Percentiles rank a stretch among this genome's conserved stretches.
These are phyloP conservation scores for Ecliptopera silaceata DNA, from an alignment of 2,888 invertebrate species.

Conservation along the genomic window DNA sequence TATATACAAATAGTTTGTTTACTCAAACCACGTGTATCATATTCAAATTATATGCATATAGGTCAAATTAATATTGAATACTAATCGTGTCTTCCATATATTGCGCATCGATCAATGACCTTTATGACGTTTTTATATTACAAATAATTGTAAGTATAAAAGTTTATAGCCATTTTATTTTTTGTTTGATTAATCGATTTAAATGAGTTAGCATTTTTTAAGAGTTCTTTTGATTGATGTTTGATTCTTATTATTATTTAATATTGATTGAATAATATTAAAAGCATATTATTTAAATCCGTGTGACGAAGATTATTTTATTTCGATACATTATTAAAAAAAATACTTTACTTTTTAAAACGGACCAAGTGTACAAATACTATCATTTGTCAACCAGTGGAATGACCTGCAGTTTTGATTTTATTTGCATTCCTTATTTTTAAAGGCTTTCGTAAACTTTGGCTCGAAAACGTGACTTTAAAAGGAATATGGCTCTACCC, in stretches of 20 bases:
- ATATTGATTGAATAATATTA: too few species aligned
- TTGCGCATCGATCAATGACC: not conserved
- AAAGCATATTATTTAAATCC: too few species aligned
- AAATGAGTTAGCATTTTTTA: not conserved
- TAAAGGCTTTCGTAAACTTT: slow-evolving; percentile 33
- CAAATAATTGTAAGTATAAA: not conserved
- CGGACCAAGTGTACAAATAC: slow-evolving; percentile 14
- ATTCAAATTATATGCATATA: slow-evolving; percentile 7
- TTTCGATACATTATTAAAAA: too few species aligned
- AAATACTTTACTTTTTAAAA: not conserved
- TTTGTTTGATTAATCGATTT: not conserved
- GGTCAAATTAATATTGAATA: slow-evolving; percentile 7
- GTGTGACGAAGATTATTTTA: too few species aligned
- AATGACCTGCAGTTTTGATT: slow-evolving; percentile 43
- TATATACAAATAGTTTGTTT: slow-evolving; percentile 7
- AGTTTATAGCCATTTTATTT: not conserved
- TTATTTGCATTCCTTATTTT: slow-evolving; percentile 42
- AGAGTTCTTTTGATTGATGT: not conserved
- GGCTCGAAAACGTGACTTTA: slow-evolving; percentile 33
- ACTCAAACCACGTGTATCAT: slow-evolving; percentile 8
- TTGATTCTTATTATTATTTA: too few species aligned
- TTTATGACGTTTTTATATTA: not conserved
- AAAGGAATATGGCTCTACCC: slow-evolving; percentile 30
- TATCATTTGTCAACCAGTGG: slow-evolving; percentile 37
- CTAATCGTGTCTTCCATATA: not conserved